phyloP scores from a whole-genome alignment of 2,888 invertebrate species.

The Eristalis tenax region DNA sequence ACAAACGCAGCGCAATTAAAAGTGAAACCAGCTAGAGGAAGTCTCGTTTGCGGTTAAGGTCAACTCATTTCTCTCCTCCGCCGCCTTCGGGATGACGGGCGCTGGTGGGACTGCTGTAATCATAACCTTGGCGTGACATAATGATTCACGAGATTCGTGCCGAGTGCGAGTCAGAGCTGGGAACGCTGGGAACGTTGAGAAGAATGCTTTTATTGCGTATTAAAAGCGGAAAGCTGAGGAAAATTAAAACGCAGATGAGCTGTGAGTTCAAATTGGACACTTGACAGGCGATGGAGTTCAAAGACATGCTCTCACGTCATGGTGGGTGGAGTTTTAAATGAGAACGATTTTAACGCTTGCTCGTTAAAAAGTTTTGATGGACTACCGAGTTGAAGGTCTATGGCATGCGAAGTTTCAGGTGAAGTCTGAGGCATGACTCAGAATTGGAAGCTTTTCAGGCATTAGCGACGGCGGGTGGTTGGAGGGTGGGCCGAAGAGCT shows the following conservation, averaged over 20 bases:
- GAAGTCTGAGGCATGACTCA: too few species aligned
- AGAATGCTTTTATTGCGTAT: neutral
- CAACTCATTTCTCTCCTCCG: neutral
- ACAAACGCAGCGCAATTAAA: constrained; percentile 41
- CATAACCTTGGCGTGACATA: neutral
- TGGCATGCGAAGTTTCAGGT: too few species aligned
- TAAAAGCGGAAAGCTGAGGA: neutral
- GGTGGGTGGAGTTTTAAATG: neutral
- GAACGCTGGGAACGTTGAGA: neutral
- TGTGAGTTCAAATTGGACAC: neutral
- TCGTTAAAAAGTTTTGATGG: neutral
- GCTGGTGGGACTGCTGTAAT: neutral
- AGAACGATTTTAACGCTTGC: neutral
- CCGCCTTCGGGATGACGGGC: neutral
- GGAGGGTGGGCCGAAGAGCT: too few species aligned
- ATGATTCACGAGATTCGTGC: neutral
- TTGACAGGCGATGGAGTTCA: neutral
- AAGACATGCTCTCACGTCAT: neutral
- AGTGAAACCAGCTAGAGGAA: constrained; percentile 51
- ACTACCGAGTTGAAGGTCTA: neutral
- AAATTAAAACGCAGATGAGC: neutral
- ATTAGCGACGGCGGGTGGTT: too few species aligned
- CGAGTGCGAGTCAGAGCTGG: neutral
- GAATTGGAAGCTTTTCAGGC: too few species aligned
- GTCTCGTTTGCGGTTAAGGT: constrained; percentile 50